Conservation (phyloP, 2,888 invertebrate genomes). For the Lycocerus yunnanus region DNA sequence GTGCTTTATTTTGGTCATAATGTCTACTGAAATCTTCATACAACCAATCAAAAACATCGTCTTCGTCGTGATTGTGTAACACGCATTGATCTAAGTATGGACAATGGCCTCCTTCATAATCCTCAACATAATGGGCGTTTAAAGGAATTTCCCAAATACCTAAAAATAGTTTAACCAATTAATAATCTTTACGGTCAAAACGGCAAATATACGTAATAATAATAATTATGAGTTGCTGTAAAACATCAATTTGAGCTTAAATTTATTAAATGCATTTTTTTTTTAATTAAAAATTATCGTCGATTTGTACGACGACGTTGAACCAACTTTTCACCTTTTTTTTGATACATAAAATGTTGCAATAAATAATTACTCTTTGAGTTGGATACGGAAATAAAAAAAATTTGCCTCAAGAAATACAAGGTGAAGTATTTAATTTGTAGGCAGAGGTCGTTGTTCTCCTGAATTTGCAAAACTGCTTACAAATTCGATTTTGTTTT, state of each 20-base stretch:
- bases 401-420: not conserved
- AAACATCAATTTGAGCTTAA: not conserved
- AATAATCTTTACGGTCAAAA: too few relatives aligned
- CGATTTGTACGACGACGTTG: not conserved
- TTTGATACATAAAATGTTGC: not conserved
- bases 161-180: slow-evolving; percentile 53
- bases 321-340: not conserved
- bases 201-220: too few relatives aligned
- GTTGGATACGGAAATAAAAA: not conserved
- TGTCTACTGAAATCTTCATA: slow-evolving; percentile 85
- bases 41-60: slow-evolving; percentile 83
- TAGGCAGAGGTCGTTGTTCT: not conserved
- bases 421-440: not conserved
- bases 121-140: slow-evolving; percentile 87
- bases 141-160: slow-evolving; percentile 92
- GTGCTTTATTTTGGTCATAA: slow-evolving; percentile 86
- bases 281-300: not conserved
- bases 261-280: too few relatives aligned
- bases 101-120: slow-evolving; percentile 89
- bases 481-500: not conserved
- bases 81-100: slow-evolving; percentile 92
- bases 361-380: not conserved
- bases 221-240: too few relatives aligned
- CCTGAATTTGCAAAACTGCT: not conserved
- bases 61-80: slow-evolving; percentile 79